Evolutionary conservation across 2,113 vertebrate genomes (phyloP), one percentile per base, ranked within the genome.

Genomic region (Sorex fumeus): DNA sequence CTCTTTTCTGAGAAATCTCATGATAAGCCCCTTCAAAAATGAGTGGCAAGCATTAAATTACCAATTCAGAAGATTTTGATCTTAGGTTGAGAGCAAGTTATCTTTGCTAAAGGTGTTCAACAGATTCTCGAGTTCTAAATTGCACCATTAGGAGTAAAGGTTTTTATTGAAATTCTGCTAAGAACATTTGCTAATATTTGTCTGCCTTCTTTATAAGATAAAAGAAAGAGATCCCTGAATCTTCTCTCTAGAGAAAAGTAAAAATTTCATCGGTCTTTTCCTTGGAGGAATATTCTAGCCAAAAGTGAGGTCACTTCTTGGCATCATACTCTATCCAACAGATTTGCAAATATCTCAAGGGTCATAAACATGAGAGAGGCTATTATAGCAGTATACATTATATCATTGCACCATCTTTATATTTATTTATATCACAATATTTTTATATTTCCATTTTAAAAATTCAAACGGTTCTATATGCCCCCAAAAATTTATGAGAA

Each of bases 211-310:
- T 27, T 69, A 32, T 34, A 40, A 40, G 32, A 6, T 4, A 19
- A 2, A 21, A 53, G 3, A 34, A 43, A 19, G 4, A 1, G 19
- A 18, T 43, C 19, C 62, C 47, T 60, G 28, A 79, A 28, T n/a
- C 27, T 53, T 74, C 50, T 85, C 50, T 85, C 83, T 85, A 50
- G 32, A 84, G 66, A 21, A 84, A 32, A 71, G 15, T 32, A 85
- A 60, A 74, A 50, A 30, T 60, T 60, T 57, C 72, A 7, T 8
- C 50, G 43, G 2, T 53, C 28, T 25, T 71, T 60, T 60, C 57
- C 66, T 21, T 60, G 53, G 21, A 43, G 50, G 40, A 82, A 43
- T n/a, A 18, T 71, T 71, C 30, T 4, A n/a, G 66, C 28, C 60
- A 12, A 81, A 57, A 62, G 67, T 15, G 3, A 15, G 18, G 30